Base-by-base conservation (phyloP, 2,113 vertebrate species). In the Brachyhypopomus occidentalis region DNA sequence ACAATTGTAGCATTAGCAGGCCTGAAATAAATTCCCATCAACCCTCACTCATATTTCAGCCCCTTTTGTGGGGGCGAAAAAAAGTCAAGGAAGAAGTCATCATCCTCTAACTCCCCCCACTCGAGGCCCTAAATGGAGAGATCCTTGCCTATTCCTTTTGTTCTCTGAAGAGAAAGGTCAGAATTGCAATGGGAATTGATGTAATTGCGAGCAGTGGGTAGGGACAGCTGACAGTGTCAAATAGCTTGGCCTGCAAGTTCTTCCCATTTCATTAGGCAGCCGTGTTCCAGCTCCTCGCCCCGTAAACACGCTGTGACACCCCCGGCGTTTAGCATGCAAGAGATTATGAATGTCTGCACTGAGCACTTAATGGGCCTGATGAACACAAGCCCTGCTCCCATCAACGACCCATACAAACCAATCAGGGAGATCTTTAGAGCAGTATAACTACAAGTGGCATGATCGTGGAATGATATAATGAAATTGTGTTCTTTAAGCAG, bases 381-480 rank as follows among this genome's bases (percentile, higher is more conserved):
- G 91, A 91, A 84, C 91, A 84, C 76, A 86, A 87, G 90, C 92
- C 90, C 93, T 89, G 92, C 92, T 91, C 93, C 93, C 91, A 94
- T 93, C 92, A 85, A 82, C 83, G n/a, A 0, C 89, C 59, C 88
- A 92, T 90, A 92, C 92, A 88, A 93, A 92, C 89, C 90, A 89
- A 90, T 90, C 90, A 88, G 86, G 90, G 52, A 91, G 92, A 86
- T 81, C 83, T 84, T 86, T 84, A 63, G 70, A 77, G 87, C 91
- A 90, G 92, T 82, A 89, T 95, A 96, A 96, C 92, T 90, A 75
- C 88, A 87, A 94, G 93, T 96, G 95, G 94, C 95, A 94, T 90
- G 92, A 94, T 95, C 94, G 93, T 96, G 95, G 94, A 95, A 94
- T 90, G 92, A 94, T 95, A 92, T 97, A 96, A 98, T 98, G 97